A percentile compares a stretch with the other conserved stretches of the same genome.
Conservation (phyloP, 1,140 invertebrate genomes). For the Drosophila tsacasi region DNA sequence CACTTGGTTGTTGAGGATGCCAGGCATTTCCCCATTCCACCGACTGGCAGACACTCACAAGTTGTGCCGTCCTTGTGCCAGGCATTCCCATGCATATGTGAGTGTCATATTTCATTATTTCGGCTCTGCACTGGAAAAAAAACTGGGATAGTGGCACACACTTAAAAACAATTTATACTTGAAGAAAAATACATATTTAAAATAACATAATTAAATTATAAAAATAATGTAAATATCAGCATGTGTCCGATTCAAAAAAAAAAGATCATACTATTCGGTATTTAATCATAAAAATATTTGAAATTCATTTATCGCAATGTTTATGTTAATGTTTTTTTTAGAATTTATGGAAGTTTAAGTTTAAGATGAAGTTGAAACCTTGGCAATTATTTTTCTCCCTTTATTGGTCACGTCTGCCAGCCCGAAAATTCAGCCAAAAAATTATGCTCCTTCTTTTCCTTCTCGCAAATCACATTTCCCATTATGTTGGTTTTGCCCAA, state of each 20-base stretch:
- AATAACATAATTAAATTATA: background rate
- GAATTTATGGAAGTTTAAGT: too few species aligned
- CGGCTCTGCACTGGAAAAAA: conserved; percentile 14
- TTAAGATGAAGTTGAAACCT: too few species aligned
- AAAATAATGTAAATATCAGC: background rate
- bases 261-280: too few species aligned
- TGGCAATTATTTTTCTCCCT: background rate
- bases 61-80: conserved; percentile 3
- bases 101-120: conserved; percentile 62
- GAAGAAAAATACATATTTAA: background rate
- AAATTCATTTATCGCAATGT: too few species aligned
- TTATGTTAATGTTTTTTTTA: too few species aligned
- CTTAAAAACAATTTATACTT: too few species aligned
- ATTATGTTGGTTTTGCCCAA: conserved; percentile 37
- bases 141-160: background rate
- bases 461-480: conserved; percentile 43
- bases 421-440: conserved; percentile 26
- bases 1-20: conserved; percentile 8
- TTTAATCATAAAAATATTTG: too few species aligned
- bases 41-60: background rate
- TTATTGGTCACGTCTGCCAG: conserved; percentile 9
- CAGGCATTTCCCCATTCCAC: conserved; percentile 3
- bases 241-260: too few species aligned
- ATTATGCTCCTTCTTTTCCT: conserved; percentile 20
- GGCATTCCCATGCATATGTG: conserved; percentile 14